These are phyloP conservation scores for Eleutherodactylus coqui DNA, from an alignment of 2,797 vertebrate species.

Conservation along the genomic window DNA sequence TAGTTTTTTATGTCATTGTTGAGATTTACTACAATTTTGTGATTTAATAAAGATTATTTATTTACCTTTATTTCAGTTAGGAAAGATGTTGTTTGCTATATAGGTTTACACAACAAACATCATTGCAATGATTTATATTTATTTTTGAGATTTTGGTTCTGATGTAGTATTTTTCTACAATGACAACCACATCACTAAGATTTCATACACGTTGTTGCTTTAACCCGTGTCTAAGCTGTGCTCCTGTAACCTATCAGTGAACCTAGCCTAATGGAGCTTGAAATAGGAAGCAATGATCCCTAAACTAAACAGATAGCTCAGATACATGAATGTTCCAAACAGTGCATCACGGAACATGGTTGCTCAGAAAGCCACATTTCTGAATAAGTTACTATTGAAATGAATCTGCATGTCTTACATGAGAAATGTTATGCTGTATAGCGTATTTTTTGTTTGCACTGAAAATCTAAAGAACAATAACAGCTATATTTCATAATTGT, in stretches of 20 bases:
- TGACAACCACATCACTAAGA: neutral
- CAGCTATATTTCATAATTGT: neutral
- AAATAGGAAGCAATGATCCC: slow-evolving; percentile 17
- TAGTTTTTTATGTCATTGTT: too few species aligned
- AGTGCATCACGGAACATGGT: neutral
- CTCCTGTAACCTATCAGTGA: slow-evolving; percentile 9
- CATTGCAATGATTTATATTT: neutral
- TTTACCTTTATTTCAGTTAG: too few species aligned
- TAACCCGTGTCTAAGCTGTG: neutral
- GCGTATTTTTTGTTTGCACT: neutral
- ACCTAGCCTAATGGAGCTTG: slow-evolving; percentile 10
- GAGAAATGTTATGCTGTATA: neutral
- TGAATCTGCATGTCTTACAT: neutral
- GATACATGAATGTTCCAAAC: slow-evolving; percentile 12
- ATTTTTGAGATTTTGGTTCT: neutral
- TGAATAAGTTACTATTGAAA: neutral
- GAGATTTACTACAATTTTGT: too few species aligned
- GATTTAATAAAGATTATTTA: too few species aligned
- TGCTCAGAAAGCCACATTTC: neutral
- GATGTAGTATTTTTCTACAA: neutral
- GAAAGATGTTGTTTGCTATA: too few species aligned
- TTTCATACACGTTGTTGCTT: neutral
- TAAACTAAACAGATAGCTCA: neutral
- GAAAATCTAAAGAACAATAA: neutral
- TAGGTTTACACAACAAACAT: neutral